Evolutionary conservation across 2,113 vertebrate species (phyloP).

Genomic region (Halichoeres trimaculatus): DNA sequence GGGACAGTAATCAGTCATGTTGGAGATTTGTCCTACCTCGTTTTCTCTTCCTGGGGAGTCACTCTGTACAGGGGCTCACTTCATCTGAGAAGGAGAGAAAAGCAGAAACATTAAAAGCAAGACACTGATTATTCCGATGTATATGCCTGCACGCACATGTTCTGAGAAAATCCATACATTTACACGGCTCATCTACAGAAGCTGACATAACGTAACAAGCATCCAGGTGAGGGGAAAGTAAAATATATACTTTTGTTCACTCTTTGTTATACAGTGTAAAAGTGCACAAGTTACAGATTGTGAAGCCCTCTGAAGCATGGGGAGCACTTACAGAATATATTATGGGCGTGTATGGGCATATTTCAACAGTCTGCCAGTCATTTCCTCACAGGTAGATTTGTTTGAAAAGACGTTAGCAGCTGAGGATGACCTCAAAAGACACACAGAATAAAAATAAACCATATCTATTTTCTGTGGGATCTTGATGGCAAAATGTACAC

Average conservation of each 20-base stretch:
- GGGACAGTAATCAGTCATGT: slow-evolving; percentile 83
- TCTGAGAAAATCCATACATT: slow-evolving; percentile 59
- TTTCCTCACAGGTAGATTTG: slow-evolving; percentile 91
- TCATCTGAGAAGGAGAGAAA: slow-evolving; percentile 81
- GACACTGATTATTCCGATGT: slow-evolving; percentile 61
- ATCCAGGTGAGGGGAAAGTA: slow-evolving; percentile 36
- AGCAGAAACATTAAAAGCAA: slow-evolving; percentile 73
- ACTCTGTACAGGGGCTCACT: slow-evolving; percentile 78
- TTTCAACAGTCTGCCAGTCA: slow-evolving; percentile 87
- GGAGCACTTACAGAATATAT: slow-evolving; percentile 56
- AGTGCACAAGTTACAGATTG: slow-evolving; percentile 38
- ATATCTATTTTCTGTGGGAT: too few species aligned
- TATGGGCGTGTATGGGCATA: slow-evolving; percentile 15
- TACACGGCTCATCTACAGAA: slow-evolving; percentile 40
- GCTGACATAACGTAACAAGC: slow-evolving; percentile 42
- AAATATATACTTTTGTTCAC: slow-evolving; percentile 62
- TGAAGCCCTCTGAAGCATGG: slow-evolving; percentile 44
- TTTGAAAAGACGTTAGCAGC: slow-evolving; percentile 84
- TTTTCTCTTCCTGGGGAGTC: slow-evolving; percentile 82
- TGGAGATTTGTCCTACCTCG: slow-evolving; percentile 83
- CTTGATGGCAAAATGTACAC: too few species aligned
- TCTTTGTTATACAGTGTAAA: slow-evolving; percentile 53
- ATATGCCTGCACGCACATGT: slow-evolving; percentile 42
- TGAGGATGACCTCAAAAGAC: neutral
- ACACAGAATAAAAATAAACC: neutral